Evolutionary conservation across 2,113 vertebrate genomes (phyloP), one percentile per base, ranked within the genome.

Genomic region (Lipophrys pholis): DNA sequence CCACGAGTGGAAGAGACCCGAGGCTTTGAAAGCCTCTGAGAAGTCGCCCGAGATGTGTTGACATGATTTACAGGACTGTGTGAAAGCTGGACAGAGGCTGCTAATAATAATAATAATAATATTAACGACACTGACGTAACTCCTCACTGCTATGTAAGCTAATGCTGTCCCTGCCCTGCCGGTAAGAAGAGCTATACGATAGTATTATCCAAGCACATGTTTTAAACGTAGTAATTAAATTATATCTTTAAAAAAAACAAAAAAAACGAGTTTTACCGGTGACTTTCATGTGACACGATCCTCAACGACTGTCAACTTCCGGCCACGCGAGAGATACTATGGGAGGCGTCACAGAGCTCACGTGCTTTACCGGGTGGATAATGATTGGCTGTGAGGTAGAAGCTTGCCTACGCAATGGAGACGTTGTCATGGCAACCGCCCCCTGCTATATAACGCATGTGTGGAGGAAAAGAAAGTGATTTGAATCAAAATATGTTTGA

Each of bases 281-380:
- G 85, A 87, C 85, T 85, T 83, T 76, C 80, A 63, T n/a, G 41
- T 66, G 85, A 73, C 67, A 69, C 11, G 14, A n/a, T 69, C 59
- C 61, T 9, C 35, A 11, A 1, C 14, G 5, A 2, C 3, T 9
- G 45, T 43, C 30, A 46, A 65, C 64, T 82, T 87, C 87, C 85
- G 73, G 62, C 0, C 11, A 3, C 17, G 39, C 41, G 14, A 46
- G 3, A 5, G 11, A 9, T 11, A 6, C 49, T 10, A 0, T 0
- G 0, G n/a, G 21, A 30, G 21, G 36, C 60, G 70, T 55, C 48
- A 1, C 8, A 35, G 1, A 1, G 3, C 5, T 54, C 79, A 86
- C 41, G 15, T 86, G 87, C 3, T 52, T 1, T 6, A 5, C 8
- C 41, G 2, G 38, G 17, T 7, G 39, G 38, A n/a, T 39, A 50